Evolutionary conservation across 2,797 vertebrate species (phyloP).

Genomic region (Gymnocypris eckloni): DNA sequence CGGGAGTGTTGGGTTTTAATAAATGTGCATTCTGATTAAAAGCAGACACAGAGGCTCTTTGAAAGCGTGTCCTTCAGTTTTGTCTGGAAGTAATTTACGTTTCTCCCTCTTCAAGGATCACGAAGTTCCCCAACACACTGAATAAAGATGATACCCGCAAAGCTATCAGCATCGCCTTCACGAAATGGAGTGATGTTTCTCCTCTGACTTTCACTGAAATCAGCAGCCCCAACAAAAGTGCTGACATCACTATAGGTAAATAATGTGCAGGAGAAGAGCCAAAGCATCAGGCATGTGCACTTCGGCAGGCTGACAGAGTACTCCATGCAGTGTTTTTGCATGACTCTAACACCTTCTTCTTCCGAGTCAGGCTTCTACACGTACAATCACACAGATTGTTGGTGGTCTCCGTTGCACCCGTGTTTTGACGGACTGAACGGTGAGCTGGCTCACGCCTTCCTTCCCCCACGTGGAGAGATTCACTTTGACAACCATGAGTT

Average conservation of each 20-base stretch:
- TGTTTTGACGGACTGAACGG: slow-evolving; percentile 86
- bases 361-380: slow-evolving; percentile 81
- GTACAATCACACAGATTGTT: slow-evolving; percentile 86
- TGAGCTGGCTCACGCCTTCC: slow-evolving; percentile 85
- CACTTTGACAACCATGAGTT: slow-evolving; percentile 89
- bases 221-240: slow-evolving; percentile 57
- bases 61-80: background rate
- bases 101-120: slow-evolving; percentile 71
- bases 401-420: slow-evolving; percentile 81
- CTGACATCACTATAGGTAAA: slow-evolving; percentile 82
- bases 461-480: slow-evolving; percentile 84
- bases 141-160: slow-evolving; percentile 81
- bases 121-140: slow-evolving; percentile 81
- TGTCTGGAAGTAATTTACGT: slow-evolving; percentile 10
- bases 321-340: background rate
- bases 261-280: slow-evolving; percentile 18
- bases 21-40: slow-evolving; percentile 30
- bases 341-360: background rate
- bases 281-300: background rate
- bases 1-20: slow-evolving; percentile 11
- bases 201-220: slow-evolving; percentile 80
- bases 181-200: slow-evolving; percentile 86
- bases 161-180: slow-evolving; percentile 82
- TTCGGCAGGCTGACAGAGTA: slow-evolving; percentile 20
- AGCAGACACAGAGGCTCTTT: slow-evolving; percentile 19